Evolutionary conservation across 2,113 vertebrate genomes (phyloP), one percentile per base, ranked within the genome.

Genomic region (Neopipo cinnamomea): DNA sequence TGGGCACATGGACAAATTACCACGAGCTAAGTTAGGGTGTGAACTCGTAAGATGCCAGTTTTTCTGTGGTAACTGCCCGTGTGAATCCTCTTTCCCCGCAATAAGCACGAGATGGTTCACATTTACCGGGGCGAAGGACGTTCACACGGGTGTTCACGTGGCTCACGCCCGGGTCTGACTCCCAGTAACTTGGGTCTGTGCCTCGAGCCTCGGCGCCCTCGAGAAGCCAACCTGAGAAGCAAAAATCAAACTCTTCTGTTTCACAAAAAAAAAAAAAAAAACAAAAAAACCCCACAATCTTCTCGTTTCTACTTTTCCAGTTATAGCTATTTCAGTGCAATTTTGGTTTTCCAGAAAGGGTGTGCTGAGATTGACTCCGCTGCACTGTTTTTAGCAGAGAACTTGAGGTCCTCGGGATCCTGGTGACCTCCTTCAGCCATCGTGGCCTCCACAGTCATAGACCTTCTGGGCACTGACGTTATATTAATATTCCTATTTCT

Each of bases 1-100:
- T 97, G 94, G 96, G 96, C 95, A 92, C 80, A 85, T 52, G 95
- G 91, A 92, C 95, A 96, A 96, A 96, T 92, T 49, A 95, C 96
- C 94, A 96, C 33, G 8, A 95, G 93, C 47, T 94, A 92, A 77
- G n/a, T 92, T 91, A 94, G 94, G 94, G 96, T 87, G 96, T 97
- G 93, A 97, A 81, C 96, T 82, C 85, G 17, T 52, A 63, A 91
- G 95, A 61, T 95, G 95, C 94, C 96, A 96, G 93, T 92, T 95
- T 92, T 95, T 89, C 94, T 96, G 96, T 89, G 96, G 95, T 95
- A 96, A 87, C 86, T 96, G 93, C 88, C 95, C 42, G 55, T 96
- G 94, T 95, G 95, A 97, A 96, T 93, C 91, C 89, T 93, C 84
- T 24, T 93, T 87, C 68, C 91, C 50, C 92, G 93, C 93, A 96